phyloP scores from a whole-genome alignment of 2,888 invertebrate species.

The Dromius quadrimaculatus region DNA sequence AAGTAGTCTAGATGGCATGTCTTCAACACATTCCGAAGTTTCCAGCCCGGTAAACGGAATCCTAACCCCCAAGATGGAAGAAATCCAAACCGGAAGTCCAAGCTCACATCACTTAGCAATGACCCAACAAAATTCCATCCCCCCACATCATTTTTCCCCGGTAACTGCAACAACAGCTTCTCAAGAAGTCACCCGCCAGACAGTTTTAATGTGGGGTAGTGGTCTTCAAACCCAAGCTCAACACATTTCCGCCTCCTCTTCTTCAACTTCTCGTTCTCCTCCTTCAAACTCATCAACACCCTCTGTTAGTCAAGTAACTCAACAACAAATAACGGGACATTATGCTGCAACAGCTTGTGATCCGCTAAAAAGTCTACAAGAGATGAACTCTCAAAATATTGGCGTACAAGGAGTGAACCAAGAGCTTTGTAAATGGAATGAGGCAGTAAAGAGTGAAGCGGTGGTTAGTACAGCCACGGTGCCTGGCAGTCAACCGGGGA shows the following conservation, averaged over 20 bases:
- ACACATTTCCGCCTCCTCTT: slow-evolving; percentile 44
- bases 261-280: slow-evolving; percentile 56
- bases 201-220: slow-evolving; percentile 93
- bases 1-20: slow-evolving; percentile 68
- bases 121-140: slow-evolving; percentile 58
- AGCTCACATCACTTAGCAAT: slow-evolving; percentile 57
- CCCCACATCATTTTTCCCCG: slow-evolving; percentile 64
- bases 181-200: slow-evolving; percentile 80
- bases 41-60: slow-evolving; percentile 74
- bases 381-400: slow-evolving; percentile 60
- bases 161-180: slow-evolving; percentile 58
- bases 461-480: slow-evolving; percentile 60
- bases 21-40: slow-evolving; percentile 72
- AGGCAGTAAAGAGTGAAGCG: slow-evolving; percentile 60
- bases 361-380: slow-evolving; percentile 61
- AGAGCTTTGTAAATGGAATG: slow-evolving; percentile 65
- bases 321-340: not conserved
- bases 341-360: slow-evolving; percentile 59
- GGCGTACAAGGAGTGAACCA: slow-evolving; percentile 11
- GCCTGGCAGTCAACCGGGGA: slow-evolving; percentile 45
- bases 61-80: slow-evolving; percentile 73
- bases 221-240: slow-evolving; percentile 41
- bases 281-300: slow-evolving; percentile 61
- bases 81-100: slow-evolving; percentile 63
- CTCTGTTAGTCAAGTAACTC: slow-evolving; percentile 44